Base-by-base conservation (phyloP, 2,888 invertebrate species). In the Drosophila prostipennis region DNA sequence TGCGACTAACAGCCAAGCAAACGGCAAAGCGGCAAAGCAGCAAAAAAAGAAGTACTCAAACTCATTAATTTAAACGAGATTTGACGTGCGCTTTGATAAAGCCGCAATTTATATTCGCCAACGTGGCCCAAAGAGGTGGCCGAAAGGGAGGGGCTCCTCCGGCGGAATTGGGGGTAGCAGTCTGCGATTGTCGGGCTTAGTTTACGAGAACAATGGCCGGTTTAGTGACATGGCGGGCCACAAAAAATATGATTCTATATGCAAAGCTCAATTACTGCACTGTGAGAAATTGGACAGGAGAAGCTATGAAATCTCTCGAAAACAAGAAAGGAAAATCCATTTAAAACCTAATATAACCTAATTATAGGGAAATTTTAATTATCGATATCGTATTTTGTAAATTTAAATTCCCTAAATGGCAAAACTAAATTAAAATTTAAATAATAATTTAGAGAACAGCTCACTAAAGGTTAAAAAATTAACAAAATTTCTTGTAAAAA, bases 61-160 rank as follows among this genome's bases (percentile, higher is more conserved):
- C 91, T 91, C 91, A 91, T 91, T 91, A 91, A 91, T 91, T 91
- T 91, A 90, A 91, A 91, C 90, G 91, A 91, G 90, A 86, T 91
- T 91, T 90, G 89, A 87, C 90, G 88, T 87, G 78, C 81, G 89
- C 87, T 82, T 83, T 90, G 90, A 87, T 87, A 89, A 84, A 88
- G 88, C 84, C 79, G 80, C 90, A 90, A 90, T 90, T 90, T 90
- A 90, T 90, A 90, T 90, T 90, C 90, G 84, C 81, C 71, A 65
- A 60, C 75, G 67, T 55, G 68, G 64, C 54, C 54, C 51, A 46
- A 45, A 64, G 45, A 49, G 53, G 13, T 39, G 46, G 26, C 39
- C 40, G 0, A 32, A 48, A 48, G 26, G 23, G 34, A 36, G 32
- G 40, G 6, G 48, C 51, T 26, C 72, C 43, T 42, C 43, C 59